phyloP scores from a whole-genome alignment of 2,797 vertebrate species.

The Fratercula arctica region DNA sequence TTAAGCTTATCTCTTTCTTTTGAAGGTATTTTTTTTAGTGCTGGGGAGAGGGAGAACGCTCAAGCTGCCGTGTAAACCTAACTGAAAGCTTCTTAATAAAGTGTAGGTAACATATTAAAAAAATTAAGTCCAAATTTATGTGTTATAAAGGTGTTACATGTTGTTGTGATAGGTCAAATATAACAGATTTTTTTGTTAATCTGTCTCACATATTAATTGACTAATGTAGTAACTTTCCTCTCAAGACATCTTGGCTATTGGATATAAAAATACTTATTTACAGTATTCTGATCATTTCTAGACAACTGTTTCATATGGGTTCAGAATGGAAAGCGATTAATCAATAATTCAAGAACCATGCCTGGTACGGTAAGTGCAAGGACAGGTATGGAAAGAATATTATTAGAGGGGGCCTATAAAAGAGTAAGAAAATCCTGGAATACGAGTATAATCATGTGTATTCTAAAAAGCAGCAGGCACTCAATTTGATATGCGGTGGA shows the following conservation, averaged over 20 bases:
- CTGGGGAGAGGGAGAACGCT: neutral
- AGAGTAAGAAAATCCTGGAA: slow-evolving; percentile 4
- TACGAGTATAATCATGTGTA: neutral
- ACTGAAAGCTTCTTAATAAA: neutral
- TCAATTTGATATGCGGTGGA: slow-evolving; percentile 59
- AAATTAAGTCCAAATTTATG: neutral
- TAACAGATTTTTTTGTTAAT: neutral
- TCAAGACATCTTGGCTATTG: neutral
- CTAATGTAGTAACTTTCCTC: neutral
- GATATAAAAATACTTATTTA: neutral
- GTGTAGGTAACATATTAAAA: neutral
- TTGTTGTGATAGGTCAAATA: neutral
- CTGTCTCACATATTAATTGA: neutral
- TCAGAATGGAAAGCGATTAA: neutral
- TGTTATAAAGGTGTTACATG: neutral
- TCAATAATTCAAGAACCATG: slow-evolving; percentile 19
- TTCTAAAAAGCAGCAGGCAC: slow-evolving; percentile 35
- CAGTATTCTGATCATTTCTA: neutral
- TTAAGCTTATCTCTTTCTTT: neutral
- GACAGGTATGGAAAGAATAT: neutral
- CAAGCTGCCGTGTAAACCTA: neutral
- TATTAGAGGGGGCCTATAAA: neutral
- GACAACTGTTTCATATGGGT: neutral
- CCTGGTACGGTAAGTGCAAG: neutral
- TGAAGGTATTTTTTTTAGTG: neutral